phyloP scores from a whole-genome alignment of 2,797 vertebrate genomes.

The Nothura maculosa region DNA sequence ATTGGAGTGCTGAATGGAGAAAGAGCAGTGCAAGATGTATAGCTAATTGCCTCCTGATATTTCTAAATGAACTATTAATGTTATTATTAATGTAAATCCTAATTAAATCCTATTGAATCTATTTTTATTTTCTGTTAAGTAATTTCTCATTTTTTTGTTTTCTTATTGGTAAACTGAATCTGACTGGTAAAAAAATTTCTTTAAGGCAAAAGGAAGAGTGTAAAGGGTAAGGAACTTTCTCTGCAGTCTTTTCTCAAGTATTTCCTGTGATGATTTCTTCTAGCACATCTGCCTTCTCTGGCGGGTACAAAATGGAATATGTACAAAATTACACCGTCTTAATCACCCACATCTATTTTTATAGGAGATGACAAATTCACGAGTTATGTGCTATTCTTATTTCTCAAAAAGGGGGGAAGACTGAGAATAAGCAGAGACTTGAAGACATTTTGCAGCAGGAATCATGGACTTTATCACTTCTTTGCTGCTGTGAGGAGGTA shows the following conservation, averaged over 20 bases:
- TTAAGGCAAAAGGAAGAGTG: not conserved
- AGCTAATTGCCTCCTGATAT: not conserved
- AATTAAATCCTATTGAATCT: not conserved
- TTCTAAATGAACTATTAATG: not conserved
- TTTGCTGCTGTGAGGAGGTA: not conserved
- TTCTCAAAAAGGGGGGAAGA: not conserved
- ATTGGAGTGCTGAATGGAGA: not conserved
- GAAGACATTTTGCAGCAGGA: not conserved
- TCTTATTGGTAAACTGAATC: not conserved
- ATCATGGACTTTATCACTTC: not conserved
- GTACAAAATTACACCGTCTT: not conserved
- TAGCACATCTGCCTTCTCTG: not conserved
- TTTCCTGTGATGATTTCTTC: not conserved
- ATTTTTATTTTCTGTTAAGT: not conserved
- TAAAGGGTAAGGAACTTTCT: not conserved
- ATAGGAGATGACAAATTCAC: not conserved
- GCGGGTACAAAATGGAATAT: accelerated
- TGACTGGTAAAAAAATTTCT: not conserved
- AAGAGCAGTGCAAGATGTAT: not conserved
- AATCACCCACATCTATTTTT: not conserved
- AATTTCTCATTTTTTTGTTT: not conserved
- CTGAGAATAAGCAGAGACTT: not conserved
- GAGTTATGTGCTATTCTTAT: not conserved
- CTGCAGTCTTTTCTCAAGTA: not conserved
- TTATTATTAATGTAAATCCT: not conserved